A percentile compares a stretch with the other conserved stretches of the same genome.
Conservation (phyloP, 2,113 vertebrate species). For the Myanophis thanlyinensis region DNA sequence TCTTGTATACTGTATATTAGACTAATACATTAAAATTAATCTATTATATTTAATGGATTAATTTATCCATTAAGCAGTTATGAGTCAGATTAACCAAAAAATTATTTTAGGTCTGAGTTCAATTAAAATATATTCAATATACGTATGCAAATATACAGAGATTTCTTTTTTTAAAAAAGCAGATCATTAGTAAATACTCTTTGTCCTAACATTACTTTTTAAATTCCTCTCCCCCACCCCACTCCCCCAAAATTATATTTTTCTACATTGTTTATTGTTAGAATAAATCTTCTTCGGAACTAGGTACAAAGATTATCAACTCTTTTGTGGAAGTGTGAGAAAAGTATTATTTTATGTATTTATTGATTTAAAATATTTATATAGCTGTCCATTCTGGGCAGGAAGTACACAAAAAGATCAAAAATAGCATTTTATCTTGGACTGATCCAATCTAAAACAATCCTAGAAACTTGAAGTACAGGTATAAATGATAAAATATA, state of each 20-base stretch:
- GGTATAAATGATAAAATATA: neutral
- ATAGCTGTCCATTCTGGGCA: neutral
- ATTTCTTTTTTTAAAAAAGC: neutral
- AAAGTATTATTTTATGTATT: neutral
- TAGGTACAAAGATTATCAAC: constrained; percentile 56
- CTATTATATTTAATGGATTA: neutral
- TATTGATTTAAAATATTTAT: neutral
- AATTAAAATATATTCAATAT: neutral
- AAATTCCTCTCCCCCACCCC: too few relatives aligned
- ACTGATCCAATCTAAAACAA: neutral
- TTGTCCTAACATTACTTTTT: constrained; percentile 49
- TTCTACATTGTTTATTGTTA: constrained; percentile 48
- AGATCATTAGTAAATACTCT: neutral
- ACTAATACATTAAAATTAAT: too few relatives aligned
- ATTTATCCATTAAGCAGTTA: neutral
- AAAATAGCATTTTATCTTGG: neutral
- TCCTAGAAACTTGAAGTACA: neutral
- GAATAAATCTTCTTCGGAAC: constrained; percentile 63
- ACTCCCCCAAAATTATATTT: too few relatives aligned
- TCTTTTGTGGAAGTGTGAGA: constrained; percentile 47
- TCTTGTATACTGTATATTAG: neutral
- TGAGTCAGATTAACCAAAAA: neutral
- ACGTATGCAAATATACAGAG: neutral
- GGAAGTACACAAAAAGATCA: neutral
- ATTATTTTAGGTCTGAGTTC: neutral